Base-by-base conservation (phyloP, 2,113 vertebrate species). In the Callaeas wilsoni region DNA sequence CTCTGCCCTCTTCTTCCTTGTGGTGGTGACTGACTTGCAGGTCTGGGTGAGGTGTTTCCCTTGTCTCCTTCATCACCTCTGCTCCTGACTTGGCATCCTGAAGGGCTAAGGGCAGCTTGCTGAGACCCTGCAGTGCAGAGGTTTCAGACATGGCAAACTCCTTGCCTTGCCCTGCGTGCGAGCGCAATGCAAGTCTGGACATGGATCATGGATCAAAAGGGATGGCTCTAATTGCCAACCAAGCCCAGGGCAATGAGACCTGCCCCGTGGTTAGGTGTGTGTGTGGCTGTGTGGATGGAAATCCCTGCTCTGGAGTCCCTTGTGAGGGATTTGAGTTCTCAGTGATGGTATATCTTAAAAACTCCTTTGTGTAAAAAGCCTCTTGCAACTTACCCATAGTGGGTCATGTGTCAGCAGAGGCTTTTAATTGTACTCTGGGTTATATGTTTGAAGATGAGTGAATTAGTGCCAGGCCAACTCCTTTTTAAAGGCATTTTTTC, bases 361-460 rank as follows among this genome's bases (percentile, higher is more conserved):
- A 68, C 12, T 82, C 52, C 52, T 56, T 74, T 75, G 68, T 84
- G 42, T 68, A 68, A 94, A 89, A 94, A 71, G 60, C 73, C n/a
- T 89, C 84, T 91, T 95, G 71, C 18, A 80, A 69, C 27, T 53
- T 87, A 74, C 39, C 47, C 56, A 1, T 68, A 92, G 60, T 44
- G 57, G 73, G 76, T 89, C 80, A 86, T 92, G 30, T 84, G 73
- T 90, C 86, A 94, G 56, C 44, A 68, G 65, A 87, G 53, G 47
- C 60, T 69, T 74, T 93, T 92, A 93, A 90, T 95, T 93, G 88
- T 89, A 53, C 69, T 74, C 44, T 3, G 1, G 10, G 47, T 64
- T 94, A 89, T 92, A 68, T 84, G 60, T 81, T 87, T 84, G 63
- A 90, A 94, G 93, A 91, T 94, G 83, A 63, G 50, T 49, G 69